Conservation (phyloP, 2,113 vertebrate genomes). For the Callorhinus ursinus region DNA sequence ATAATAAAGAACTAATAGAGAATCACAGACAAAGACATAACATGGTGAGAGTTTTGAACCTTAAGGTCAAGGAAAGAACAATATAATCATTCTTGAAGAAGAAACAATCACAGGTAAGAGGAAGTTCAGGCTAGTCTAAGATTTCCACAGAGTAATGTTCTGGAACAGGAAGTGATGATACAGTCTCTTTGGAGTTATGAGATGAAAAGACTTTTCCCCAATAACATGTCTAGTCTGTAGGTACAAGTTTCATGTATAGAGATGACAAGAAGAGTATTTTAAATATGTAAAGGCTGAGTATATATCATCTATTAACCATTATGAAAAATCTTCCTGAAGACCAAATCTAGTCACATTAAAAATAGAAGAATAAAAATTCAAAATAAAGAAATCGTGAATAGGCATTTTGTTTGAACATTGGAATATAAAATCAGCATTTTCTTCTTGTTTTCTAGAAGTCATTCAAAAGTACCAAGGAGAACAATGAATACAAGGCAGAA, state of each 20-base stretch:
- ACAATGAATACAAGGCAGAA: background rate
- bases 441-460: background rate
- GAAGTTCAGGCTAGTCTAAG: background rate
- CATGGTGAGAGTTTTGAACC: background rate
- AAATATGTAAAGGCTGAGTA: background rate
- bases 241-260: background rate
- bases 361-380: constrained; percentile 6
- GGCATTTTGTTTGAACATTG: background rate
- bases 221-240: background rate
- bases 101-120: background rate
- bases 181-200: background rate
- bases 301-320: background rate
- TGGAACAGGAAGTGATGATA: background rate
- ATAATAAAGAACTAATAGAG: background rate
- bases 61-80: background rate
- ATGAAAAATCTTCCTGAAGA: background rate
- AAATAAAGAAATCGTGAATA: constrained; percentile 10
- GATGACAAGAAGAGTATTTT: background rate
- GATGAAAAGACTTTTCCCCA: background rate
- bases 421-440: background rate
- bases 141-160: background rate
- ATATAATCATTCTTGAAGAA: background rate
- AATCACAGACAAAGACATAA: background rate
- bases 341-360: background rate
- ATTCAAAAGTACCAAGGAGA: background rate